Base-by-base conservation (phyloP, 2,797 vertebrate species). In the Tapirus indicus region DNA sequence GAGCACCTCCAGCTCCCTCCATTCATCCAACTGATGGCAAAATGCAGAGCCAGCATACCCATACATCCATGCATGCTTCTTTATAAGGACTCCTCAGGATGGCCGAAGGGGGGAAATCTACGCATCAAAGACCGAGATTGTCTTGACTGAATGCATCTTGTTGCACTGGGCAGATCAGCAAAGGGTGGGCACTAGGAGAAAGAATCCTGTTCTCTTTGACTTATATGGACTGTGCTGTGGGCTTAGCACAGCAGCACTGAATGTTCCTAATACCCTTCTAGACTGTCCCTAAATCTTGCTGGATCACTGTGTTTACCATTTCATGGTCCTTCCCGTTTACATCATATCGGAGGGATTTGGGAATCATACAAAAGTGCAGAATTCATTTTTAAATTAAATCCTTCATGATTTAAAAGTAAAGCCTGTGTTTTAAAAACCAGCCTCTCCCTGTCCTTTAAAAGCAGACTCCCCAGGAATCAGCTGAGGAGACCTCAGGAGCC, bases 331-430 rank as follows among this genome's bases (percentile, higher is more conserved):
- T 87, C 62, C 78, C 74, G 49, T 88, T 68, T 49, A 44, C 74
- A 71, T 56, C 10, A 7, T 35, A n/a, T 54, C 8, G 6, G 44
- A 91, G 82, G 84, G 87, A 54, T 88, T 66, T 60, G 54, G 95
- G 60, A 89, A 17, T 35, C 41, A 21, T 5, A 49, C 56, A 6
- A 82, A 95, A 86, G 71, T 27, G 84, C 56, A 60, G 89, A 74
- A 94, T 69, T 85, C 64, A 47, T n/a, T 95, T 94, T 91, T 75
- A 71, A 85, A 72, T 77, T 23, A 82, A 71, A 86, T 66, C 44
- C 52, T 38, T 93, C 56, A 16, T 49, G 72, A 74, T 88, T 88
- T 90, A 52, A 85, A 94, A 96, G 75, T 17, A 91, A 95, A 80
- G 54, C 58, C 75, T 64, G 7, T 71, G 71, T 71, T 92, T 78